Base-by-base conservation (phyloP, 2,888 invertebrate genomes). In the Eristalis tenax region DNA sequence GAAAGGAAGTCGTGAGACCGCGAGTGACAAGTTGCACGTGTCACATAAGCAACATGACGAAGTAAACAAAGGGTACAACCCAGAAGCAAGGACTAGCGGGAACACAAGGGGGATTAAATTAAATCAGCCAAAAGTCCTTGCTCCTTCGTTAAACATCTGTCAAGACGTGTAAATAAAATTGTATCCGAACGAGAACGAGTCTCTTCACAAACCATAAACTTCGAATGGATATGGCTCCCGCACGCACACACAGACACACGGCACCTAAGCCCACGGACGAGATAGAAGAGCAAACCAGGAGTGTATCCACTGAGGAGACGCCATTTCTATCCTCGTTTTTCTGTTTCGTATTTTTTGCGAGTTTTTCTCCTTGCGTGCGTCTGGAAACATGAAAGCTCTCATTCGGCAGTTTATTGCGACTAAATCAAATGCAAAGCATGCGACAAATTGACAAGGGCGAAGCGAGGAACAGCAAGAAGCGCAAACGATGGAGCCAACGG, bases 111-210 rank as follows among this genome's bases (percentile, higher is more conserved):
- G 18, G 18, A 50, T 50, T 50, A 70, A 26, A 50, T 70, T 70
- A 64, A 78, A 64, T 69, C 69, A 65, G 28, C 56, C 26, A 26
- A 75, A 75, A 26, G 74, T 35, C 26, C 56, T 65, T 56, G 38
- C 78, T 57, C 64, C 70, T 71, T 71, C 64, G 63, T 63, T 65
- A 65, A 71, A 71, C 78, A 78, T 70, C 70, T 64, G 78, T 64
- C 78, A 78, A 57, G 57, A 28, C 28, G 64, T 65, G 28, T 65
- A 64, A 74, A 65, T 56, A 74, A 74, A 64, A 65, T 57, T 71
- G 26, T 56, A 56, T 38, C 22, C 28, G n/a, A 43, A 43, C 43
- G 43, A 18, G 8, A 71, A 40, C 64, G 57, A 18, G 26, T 23
- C 18, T 43, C 40, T 59, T 76, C 40, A 40, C 59, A 59, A 32